Evolutionary conservation across 2,888 invertebrate species (phyloP).

Genomic region (Diloba caeruleocephala): DNA sequence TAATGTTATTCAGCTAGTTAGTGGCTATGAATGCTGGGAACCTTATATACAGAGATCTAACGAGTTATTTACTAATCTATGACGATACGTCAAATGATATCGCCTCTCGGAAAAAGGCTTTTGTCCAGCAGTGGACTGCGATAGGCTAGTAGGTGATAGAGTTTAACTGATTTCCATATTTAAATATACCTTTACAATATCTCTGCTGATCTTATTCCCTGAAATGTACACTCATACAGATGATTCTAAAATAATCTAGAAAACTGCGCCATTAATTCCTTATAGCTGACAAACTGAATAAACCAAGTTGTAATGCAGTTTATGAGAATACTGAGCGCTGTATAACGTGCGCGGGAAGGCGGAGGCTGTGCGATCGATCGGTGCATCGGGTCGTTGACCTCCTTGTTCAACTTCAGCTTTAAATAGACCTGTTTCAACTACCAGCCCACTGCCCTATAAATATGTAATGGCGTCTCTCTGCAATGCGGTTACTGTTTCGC

Average conservation of each 20-base stretch:
- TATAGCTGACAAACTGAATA: background rate
- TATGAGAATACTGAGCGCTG: constrained; percentile 23
- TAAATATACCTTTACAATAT: no score
- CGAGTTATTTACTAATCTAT: no score
- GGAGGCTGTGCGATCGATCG: constrained; percentile 63
- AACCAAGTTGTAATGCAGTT: background rate
- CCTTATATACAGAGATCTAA: no score
- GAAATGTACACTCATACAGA: no score
- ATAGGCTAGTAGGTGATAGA: no score
- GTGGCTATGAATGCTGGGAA: no score
- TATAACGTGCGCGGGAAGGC: constrained; percentile 17
- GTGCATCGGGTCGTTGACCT: constrained; percentile 68
- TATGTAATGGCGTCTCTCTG: constrained; percentile 53
- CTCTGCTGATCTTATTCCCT: no score
- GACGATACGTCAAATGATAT: no score
- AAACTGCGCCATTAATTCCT: background rate
- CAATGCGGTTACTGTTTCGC: constrained; percentile 50
- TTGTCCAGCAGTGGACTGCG: no score
- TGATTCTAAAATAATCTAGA: background rate
- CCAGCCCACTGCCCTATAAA: constrained; percentile 62
- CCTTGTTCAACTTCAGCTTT: constrained; percentile 37
- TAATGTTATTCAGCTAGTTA: no score
- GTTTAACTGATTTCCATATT: no score
- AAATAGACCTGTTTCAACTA: constrained; percentile 49
- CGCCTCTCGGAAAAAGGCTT: no score